Evolutionary conservation across 1,140 invertebrate species (phyloP), one percentile per base, ranked within the genome.

Genomic region (Oryzaephilus surinamensis): DNA sequence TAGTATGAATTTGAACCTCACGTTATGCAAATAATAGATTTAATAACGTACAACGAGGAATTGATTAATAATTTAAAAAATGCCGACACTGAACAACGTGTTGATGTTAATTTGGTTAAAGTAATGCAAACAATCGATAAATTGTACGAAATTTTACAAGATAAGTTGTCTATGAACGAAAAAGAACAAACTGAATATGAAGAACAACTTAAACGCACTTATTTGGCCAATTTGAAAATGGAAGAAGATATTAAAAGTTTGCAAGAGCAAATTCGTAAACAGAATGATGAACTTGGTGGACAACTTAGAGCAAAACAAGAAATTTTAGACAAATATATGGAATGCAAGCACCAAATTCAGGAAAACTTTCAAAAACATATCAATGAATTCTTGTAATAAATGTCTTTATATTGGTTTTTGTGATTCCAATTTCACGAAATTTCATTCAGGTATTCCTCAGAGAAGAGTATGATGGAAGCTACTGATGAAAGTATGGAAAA

Each of bases 391-490:
- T 32, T 55, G 46, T 56, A 48, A 40, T 48, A 39, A n/a, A n/a
- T n/a, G n/a, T n/a, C 16, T 17, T 23, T n/a, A 8, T 32, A 30
- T 32, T 21, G 6, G 3, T 26, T n/a, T 26, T 21, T 23, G 34
- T 26, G 8, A 5, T 3, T 26, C 14, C 14, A 7, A 5, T n/a
- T 4, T 19, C 12, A 6, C 6, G 12, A 24, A 6, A 30, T 41
- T 50, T 40, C 31, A 53, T 48, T 0, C 29, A 40, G n/a, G 43
- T 50, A n/a, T n/a, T n/a, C n/a, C 19, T 57, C 58, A 0, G 58
- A 60, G 32, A 52, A 50, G 32, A 37, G 34, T 31, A 54, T 60
- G 48, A 54, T 52, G 43, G 38, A 49, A 11, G 42, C 54, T 21
- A 46, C 43, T 5, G 27, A 48, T 11, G 30, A 46, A 18, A 59